A percentile compares a stretch with the other conserved stretches of the same genome.
phyloP scores from a whole-genome alignment of 2,113 vertebrate species.

The Candoia aspera region DNA sequence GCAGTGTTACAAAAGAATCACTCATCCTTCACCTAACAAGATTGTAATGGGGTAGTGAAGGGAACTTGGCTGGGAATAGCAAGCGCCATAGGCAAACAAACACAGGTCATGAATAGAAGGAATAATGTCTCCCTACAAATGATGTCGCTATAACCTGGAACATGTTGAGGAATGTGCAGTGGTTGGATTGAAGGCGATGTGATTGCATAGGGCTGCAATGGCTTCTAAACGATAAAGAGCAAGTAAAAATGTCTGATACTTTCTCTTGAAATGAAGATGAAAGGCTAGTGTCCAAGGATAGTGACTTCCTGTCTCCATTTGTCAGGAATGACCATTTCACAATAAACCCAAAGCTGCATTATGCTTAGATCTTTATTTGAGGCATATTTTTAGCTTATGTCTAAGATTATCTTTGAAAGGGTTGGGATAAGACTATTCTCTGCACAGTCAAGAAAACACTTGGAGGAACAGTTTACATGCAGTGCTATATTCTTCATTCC shows the following conservation, averaged over 20 bases:
- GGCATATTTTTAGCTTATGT: background rate
- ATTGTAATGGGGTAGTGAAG: background rate
- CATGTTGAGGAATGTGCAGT: background rate
- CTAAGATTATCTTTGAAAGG: background rate
- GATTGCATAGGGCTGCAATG: too few relatives aligned
- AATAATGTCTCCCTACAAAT: background rate
- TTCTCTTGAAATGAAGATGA: background rate
- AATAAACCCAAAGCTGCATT: background rate
- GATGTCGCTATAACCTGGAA: background rate
- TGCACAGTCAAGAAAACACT: background rate
- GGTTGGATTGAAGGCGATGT: background rate
- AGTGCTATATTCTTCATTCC: background rate
- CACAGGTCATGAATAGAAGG: background rate
- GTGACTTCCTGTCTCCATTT: background rate
- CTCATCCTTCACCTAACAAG: constrained; percentile 13
- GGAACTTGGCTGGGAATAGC: background rate
- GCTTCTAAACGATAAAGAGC: background rate
- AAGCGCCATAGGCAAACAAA: constrained; percentile 11
- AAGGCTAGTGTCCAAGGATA: background rate
- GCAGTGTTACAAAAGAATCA: constrained; percentile 1
- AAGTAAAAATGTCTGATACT: background rate
- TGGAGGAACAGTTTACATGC: background rate
- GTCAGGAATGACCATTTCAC: background rate
- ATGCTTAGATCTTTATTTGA: background rate
- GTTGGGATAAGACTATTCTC: background rate